Percentiles rank a stretch among this genome's conserved stretches.
Evolutionary conservation across 2,888 invertebrate genomes (phyloP).

Genomic region (Automeris io): DNA sequence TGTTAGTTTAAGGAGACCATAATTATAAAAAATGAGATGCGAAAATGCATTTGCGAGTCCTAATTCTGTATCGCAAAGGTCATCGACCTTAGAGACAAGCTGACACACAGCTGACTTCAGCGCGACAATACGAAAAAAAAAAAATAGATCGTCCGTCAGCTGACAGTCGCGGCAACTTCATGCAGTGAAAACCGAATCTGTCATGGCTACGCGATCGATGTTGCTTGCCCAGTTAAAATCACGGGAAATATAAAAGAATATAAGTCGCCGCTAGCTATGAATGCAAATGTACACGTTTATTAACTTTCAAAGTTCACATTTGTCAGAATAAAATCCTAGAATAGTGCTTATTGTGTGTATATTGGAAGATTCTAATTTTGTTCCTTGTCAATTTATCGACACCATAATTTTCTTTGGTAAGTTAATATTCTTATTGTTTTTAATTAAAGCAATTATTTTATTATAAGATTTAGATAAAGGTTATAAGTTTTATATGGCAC

Average conservation of each 20-base stretch:
- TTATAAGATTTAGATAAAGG: not conserved
- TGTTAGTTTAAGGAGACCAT: not conserved
- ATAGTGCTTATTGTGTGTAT: slow-evolving; percentile 63
- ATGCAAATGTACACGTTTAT: slow-evolving; percentile 30
- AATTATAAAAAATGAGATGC: slow-evolving; percentile 4
- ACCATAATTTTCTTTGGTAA: slow-evolving; percentile 59
- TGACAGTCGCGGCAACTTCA: slow-evolving; percentile 61
- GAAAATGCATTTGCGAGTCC: slow-evolving; percentile 17
- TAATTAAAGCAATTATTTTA: not conserved
- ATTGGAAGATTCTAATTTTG: slow-evolving; percentile 69
- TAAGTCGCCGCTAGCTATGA: slow-evolving; percentile 48
- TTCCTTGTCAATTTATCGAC: slow-evolving; percentile 58
- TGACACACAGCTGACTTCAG: slow-evolving; percentile 44
- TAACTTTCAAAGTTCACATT: slow-evolving; percentile 46
- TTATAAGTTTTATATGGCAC: no score
- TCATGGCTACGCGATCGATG: slow-evolving; percentile 74
- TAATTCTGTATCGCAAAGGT: slow-evolving; percentile 40
- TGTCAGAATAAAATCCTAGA: slow-evolving; percentile 36
- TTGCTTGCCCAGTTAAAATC: slow-evolving; percentile 51
- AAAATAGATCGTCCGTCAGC: slow-evolving; percentile 60
- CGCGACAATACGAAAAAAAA: slow-evolving; percentile 44
- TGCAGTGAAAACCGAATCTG: slow-evolving; percentile 61
- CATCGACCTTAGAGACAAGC: slow-evolving; percentile 37
- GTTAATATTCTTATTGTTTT: slow-evolving; percentile 24
- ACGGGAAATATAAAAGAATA: slow-evolving; percentile 65